A percentile compares a stretch with the other conserved stretches of the same genome.
Conservation (phyloP, 2,797 vertebrate genomes). For the Smutsia gigantea region DNA sequence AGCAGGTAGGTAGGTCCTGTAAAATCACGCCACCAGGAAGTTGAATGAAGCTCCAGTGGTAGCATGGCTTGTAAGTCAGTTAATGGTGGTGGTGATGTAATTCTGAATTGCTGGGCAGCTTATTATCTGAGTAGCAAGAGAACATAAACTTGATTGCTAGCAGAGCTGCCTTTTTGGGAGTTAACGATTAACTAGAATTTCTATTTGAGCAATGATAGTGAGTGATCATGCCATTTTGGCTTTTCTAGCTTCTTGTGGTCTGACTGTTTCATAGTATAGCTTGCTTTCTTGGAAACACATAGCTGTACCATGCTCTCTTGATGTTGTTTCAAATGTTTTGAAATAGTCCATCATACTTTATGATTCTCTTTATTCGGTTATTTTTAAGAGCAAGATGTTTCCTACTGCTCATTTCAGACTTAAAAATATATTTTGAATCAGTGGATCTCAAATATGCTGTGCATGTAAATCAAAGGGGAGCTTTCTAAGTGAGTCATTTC, state of each 20-base stretch:
- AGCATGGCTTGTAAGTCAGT: not conserved
- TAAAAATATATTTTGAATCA: not conserved
- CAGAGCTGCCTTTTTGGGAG: not conserved
- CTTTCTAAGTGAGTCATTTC: not conserved
- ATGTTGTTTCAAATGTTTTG: conserved; percentile 25
- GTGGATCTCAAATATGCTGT: not conserved
- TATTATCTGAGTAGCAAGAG: not conserved
- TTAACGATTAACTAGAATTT: not conserved
- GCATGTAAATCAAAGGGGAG: not conserved
- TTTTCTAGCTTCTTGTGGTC: not conserved
- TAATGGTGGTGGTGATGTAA: not conserved
- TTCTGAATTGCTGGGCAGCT: not conserved
- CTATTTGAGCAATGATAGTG: not conserved
- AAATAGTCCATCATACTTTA: not conserved
- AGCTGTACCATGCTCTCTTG: not conserved
- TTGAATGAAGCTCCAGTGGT: not conserved
- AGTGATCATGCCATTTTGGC: not conserved
- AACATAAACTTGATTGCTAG: not conserved
- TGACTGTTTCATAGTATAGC: not conserved
- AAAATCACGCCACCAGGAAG: not conserved
- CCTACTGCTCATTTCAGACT: conserved; percentile 28
- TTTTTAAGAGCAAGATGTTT: conserved; percentile 46
- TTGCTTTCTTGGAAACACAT: not conserved
- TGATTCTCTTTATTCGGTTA: conserved; percentile 20
- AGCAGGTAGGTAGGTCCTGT: not conserved